phyloP scores from a whole-genome alignment of 2,113 vertebrate genomes.

The Leptodactylus fuscus region DNA sequence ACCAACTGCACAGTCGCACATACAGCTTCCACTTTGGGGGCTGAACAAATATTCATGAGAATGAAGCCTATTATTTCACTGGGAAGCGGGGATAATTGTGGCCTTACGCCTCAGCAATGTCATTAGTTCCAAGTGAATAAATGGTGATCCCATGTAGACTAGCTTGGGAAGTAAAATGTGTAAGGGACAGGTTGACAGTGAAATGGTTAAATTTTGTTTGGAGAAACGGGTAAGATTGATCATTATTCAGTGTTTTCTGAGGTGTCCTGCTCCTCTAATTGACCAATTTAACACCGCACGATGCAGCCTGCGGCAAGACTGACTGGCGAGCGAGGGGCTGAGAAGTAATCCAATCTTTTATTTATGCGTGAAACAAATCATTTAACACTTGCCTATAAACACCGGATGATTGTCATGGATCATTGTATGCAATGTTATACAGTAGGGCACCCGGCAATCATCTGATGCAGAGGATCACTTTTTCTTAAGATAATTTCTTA shows the following conservation, averaged over 20 bases:
- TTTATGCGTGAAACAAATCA: slow-evolving; percentile 14
- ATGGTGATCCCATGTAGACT: background rate
- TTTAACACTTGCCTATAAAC: background rate
- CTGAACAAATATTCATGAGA: background rate
- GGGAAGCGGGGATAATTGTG: background rate
- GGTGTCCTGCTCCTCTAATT: background rate
- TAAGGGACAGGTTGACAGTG: background rate
- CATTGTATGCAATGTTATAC: background rate
- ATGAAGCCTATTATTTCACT: background rate
- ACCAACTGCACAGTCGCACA: background rate
- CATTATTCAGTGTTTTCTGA: slow-evolving; percentile 3
- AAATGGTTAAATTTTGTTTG: background rate
- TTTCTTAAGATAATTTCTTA: background rate
- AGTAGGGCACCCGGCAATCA: background rate
- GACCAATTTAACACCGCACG: background rate
- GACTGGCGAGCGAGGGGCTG: background rate
- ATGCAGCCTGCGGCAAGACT: background rate
- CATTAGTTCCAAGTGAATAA: slow-evolving; percentile 10
- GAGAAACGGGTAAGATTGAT: background rate
- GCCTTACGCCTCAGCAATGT: slow-evolving; percentile 15
- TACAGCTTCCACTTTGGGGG: background rate
- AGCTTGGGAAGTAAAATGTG: background rate
- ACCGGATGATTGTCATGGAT: background rate
- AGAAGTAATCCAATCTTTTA: slow-evolving; percentile 9
- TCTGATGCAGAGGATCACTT: background rate